Evolutionary conservation across 2,113 vertebrate genomes (phyloP), one percentile per base, ranked within the genome.

Genomic region (Chelonoidis abingdonii): DNA sequence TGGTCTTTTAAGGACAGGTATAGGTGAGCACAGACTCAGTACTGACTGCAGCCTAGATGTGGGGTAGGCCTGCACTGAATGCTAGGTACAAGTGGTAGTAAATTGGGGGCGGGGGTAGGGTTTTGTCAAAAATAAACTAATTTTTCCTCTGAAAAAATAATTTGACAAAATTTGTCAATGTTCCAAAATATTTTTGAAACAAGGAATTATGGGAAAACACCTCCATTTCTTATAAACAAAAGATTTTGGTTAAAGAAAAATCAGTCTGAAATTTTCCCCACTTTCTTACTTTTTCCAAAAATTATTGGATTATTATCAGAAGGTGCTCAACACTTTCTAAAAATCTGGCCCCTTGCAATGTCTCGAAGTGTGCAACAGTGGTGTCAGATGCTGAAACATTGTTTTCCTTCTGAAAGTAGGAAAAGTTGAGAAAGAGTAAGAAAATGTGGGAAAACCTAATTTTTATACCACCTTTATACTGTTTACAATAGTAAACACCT

Each of bases 181-280:
- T 53, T 53, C 52, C 52, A 21, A 19, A 19, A 53, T 21, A 53
- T 57, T 91, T 88, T 31, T 82, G 44, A 29, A 86, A 19, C 84
- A 84, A 5, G 56, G 19, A 97, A 96, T 92, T 96, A 94, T 88
- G 95, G 59, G 25, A 31, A 97, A 96, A 95, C 93, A 97, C 93
- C 96, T 93, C 95, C 94, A 97, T 96, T 94, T 93, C 81, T 93
- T 84, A 89, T 94, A 95, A 96, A 96, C 96, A 96, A 96, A 95
- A 95, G 90, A 79, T 94, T 25, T 25, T 56, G 24, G 9, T 25
- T 92, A 92, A 94, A 95, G 87, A 87, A 95, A 94, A 95, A 79
- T 96, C 94, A 95, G 57, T 95, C 95, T 94, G 93, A 94, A 93
- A 94, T 93, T 93, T 35, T 16, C 29, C 12, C 29, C 21, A 16